Conservation (phyloP, 2,888 invertebrate species). For the Callinectes sapidus region DNA sequence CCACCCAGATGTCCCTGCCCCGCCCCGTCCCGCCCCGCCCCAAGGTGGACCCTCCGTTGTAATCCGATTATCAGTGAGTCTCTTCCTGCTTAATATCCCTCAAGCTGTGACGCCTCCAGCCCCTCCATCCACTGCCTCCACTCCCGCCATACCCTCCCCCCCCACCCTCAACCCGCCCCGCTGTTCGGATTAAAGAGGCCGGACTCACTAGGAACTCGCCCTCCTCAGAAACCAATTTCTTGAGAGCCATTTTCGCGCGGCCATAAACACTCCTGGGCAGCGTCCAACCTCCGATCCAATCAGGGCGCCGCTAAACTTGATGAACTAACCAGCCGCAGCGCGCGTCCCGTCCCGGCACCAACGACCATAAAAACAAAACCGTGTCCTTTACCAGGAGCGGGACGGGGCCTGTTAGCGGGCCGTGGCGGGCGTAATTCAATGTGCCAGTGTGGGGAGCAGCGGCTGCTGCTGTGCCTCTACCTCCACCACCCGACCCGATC, state of each 20-base stretch:
- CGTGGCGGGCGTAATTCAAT: neutral
- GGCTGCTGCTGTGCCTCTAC: neutral
- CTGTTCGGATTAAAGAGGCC: conserved; percentile 42
- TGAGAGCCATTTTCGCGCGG: conserved; percentile 47
- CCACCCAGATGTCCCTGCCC: conserved; percentile 1
- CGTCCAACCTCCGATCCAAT: conserved; percentile 54
- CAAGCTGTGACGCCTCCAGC: neutral
- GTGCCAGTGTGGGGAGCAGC: neutral
- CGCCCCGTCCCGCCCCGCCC: neutral
- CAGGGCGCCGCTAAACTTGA: conserved; percentile 56
- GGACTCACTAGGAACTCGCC: neutral
- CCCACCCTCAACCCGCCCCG: neutral
- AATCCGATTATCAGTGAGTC: neutral
- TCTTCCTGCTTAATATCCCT: conserved; percentile 14
- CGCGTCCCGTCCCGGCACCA: conserved; percentile 27
- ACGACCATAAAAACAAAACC: conserved; percentile 21
- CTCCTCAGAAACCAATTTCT: conserved; percentile 61
- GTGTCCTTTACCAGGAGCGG: conserved; percentile 25
- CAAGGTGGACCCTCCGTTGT: neutral
- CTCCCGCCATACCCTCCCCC: neutral
- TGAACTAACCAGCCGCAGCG: conserved; percentile 40
- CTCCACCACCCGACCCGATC: neutral
- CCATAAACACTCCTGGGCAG: conserved; percentile 49
- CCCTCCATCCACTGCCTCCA: neutral
- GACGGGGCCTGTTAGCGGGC: conserved; percentile 30